A percentile compares a stretch with the other conserved stretches of the same genome.
These are phyloP conservation scores for Lepidurus couesii DNA, from an alignment of 1,140 invertebrate species.

Conservation along the genomic window DNA sequence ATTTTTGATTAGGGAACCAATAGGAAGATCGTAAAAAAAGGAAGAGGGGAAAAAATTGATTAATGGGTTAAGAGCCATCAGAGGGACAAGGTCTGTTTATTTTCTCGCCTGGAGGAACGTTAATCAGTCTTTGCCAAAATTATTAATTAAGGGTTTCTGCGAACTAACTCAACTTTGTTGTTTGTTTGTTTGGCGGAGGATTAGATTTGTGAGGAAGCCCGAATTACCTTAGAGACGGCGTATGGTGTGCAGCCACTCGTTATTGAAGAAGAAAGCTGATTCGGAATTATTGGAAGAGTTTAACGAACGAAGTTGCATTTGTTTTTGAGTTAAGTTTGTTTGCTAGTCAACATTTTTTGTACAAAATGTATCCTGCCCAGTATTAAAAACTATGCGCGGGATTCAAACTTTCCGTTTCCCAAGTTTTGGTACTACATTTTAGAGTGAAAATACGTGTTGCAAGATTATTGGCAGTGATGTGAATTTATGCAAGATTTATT, in stretches of 20 bases:
- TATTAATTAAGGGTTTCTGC: not conserved
- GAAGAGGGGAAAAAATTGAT: not conserved
- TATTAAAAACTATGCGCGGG: no score
- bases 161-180: not conserved
- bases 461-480: no score
- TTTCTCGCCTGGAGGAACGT: not conserved
- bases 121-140: conserved; percentile 5
- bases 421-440: no score
- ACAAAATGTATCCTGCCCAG: no score
- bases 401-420: no score
- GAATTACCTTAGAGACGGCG: not conserved
- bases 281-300: no score
- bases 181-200: not conserved
- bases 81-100: not conserved
- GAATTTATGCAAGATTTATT: no score
- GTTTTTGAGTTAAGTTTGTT: no score
- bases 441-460: no score
- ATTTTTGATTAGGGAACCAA: not conserved
- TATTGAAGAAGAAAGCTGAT: no score
- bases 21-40: not conserved
- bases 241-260: not conserved
- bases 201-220: conserved; percentile 4
- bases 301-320: no score
- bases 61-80: not conserved
- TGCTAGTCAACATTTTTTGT: no score